Base-by-base conservation (phyloP, 2,888 invertebrate species). In the Netelia melanura region DNA sequence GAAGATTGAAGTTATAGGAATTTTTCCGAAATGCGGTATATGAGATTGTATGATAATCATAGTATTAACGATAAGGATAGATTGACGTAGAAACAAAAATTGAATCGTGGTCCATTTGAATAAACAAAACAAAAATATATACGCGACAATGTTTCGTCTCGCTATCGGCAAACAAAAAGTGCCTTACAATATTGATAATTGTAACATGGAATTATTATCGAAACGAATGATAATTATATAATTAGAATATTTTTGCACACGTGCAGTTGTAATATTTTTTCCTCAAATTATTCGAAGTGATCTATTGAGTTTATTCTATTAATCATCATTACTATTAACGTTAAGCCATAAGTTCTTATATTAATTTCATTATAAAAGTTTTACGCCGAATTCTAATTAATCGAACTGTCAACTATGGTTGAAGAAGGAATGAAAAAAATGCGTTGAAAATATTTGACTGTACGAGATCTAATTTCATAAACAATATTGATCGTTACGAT, bases 21-120 rank as follows among this genome's bases (percentile, higher is more conserved):
- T 21, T 58, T 58, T 58, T 58, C 17, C 97, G 97, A 92, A 97
- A 97, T 94, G 94, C 99, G 89, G 98, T 98, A 90, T 89, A 74
- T 68, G 61, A n/a, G n/a, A 76, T n/a, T 56, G 21, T 62, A 5
- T 64, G n/a, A 67, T 43, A 71, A 48, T 65, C 58, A 38, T 17
- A n/a, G n/a, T 17, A 9, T 25, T 25, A 30, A 54, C 54, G 6
- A 58, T 52, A 68, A 85, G 86, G 85, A 85, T 86, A 86, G 52
- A 8, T 58, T 65, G 43, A 43, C 8, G 72, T 80, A 80, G 72
- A 72, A 67, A 43, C 54, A 67, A 44, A 67, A 74, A 80, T 74
- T 67, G 67, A 80, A 74, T 74, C 65, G 74, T 74, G 80, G 80
- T 80, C 80, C 80, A 80, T 67, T 80, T 21, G 67, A 74, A 74